A percentile compares a stretch with the other conserved stretches of the same genome.
Conservation (phyloP, 2,888 invertebrate species). For the Aphidius colemani region DNA sequence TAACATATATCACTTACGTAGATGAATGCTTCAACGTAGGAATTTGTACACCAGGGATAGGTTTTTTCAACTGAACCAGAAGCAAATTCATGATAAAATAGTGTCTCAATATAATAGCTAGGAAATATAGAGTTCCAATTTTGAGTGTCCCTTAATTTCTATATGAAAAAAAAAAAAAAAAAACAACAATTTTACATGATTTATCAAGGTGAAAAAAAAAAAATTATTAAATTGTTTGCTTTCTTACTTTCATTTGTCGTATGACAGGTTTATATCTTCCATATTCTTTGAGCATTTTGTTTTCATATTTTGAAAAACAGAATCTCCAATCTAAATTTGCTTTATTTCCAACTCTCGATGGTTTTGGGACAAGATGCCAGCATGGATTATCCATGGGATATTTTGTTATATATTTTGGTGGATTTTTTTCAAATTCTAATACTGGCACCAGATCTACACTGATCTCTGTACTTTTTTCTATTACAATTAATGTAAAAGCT, state of each 20-base stretch:
- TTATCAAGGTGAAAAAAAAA: background rate
- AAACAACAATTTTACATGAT: background rate
- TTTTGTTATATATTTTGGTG: constrained; percentile 49
- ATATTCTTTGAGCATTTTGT: constrained; percentile 58
- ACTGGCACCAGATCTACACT: constrained; percentile 65
- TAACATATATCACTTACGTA: too few species aligned
- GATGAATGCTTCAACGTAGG: too few species aligned
- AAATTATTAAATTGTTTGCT: background rate
- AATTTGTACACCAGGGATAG: background rate
- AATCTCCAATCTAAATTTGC: constrained; percentile 62
- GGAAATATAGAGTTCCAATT: constrained; percentile 59
- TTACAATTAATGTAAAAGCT: constrained; percentile 63
- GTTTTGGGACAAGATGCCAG: constrained; percentile 65
- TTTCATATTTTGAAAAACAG: constrained; percentile 66
- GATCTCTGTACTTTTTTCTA: constrained; percentile 45
- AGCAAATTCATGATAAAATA: constrained; percentile 47
- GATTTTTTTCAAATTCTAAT: constrained; percentile 60
- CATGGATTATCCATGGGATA: background rate
- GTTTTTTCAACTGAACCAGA: background rate
- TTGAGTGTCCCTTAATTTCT: constrained; percentile 63
- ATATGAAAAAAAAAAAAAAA: background rate
- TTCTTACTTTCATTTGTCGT: constrained; percentile 44
- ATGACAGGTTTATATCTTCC: constrained; percentile 46
- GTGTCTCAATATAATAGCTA: constrained; percentile 66
- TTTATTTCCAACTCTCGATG: constrained; percentile 34